Percentiles rank a stretch among this genome's conserved stretches.
Evolutionary conservation across 2,888 invertebrate species (phyloP).

Genomic region (Drosophila birchii): DNA sequence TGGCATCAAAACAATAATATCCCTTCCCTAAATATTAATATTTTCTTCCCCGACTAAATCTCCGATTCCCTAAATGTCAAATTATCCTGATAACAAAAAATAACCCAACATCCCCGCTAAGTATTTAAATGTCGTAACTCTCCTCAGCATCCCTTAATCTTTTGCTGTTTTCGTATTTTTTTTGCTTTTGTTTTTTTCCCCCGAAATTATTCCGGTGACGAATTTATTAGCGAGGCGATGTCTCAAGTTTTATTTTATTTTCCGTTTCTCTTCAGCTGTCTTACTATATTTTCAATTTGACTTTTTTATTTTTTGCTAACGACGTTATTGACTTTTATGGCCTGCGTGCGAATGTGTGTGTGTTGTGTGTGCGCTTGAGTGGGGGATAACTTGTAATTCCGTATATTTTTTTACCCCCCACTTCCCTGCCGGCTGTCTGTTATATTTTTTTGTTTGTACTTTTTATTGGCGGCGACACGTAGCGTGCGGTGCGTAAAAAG

Average conservation of each 20-base stretch:
- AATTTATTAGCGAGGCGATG: slow-evolving; percentile 53
- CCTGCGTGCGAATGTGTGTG: slow-evolving; percentile 22
- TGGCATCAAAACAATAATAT: not conserved
- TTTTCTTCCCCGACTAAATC: not conserved
- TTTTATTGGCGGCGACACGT: slow-evolving; percentile 50
- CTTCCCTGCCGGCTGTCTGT: slow-evolving; percentile 18
- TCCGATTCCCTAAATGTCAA: not conserved
- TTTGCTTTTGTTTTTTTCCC: slow-evolving; percentile 2
- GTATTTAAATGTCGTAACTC: slow-evolving; percentile 8
- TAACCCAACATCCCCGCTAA: not conserved
- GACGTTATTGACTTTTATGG: slow-evolving; percentile 45
- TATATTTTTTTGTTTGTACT: slow-evolving; percentile 43
- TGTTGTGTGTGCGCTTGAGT: slow-evolving; percentile 7
- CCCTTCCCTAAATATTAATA: not conserved
- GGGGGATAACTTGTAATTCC: slow-evolving; percentile 42
- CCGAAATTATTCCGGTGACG: slow-evolving; percentile 50
- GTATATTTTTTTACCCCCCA: slow-evolving; percentile 18
- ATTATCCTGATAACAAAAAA: not conserved
- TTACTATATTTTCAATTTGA: slow-evolving; percentile 52
- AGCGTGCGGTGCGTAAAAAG: slow-evolving; percentile 56
- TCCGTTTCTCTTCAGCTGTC: slow-evolving; percentile 25
- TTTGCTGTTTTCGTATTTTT: not conserved
- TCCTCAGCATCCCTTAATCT: not conserved
- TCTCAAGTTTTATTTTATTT: slow-evolving; percentile 40
- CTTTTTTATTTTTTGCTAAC: slow-evolving; percentile 51